Evolutionary conservation across 2,113 vertebrate species (phyloP), one percentile per base, ranked within the genome.

Genomic region (Anguilla rostrata): DNA sequence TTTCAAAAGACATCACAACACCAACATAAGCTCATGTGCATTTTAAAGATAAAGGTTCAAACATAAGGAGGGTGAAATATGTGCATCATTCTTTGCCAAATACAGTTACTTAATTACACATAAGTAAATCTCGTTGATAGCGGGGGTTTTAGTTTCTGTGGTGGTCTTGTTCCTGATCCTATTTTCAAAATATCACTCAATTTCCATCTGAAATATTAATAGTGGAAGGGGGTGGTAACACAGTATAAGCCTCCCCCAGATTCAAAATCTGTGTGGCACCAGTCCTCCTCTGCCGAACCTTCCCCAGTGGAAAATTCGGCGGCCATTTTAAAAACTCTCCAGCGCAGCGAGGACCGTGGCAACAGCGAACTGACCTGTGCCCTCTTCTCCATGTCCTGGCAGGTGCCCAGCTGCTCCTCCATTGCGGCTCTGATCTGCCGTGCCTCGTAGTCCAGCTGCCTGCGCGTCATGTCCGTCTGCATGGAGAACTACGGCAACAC

Each of bases 331-430:
- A 46, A 46, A 8, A 46, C 4, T 46, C 8, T 34, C 34, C 1
- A 1, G 43, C 43, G 18, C 14, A 60, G 56, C 12, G 18, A 16
- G 11, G 9, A 22, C 6, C 5, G n/a, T 29, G 16, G 75, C 26
- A 6, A 57, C 2, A 6, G 2, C n/a, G 39, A 9, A 60, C 87
- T 66, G 93, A 99, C 98, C 98, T 99, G 98, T 66, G 97, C 98
- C 88, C 98, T 96, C 87, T 97, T 97, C 93, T 99, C 98, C 98
- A 99, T 99, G 90, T 99, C 98, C 92, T 99, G 97, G 91, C 98
- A 99, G 34, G 97, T 98, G 39, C 98, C 98, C 49, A 99, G 93
- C 6, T 99, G 97, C 29, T 99, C 97, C 93, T 99, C 98, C 98
- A 99, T 99, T 7, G 98, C 98, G 43, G 97, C 97, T 88, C 98